Evolutionary conservation across 2,113 vertebrate species (phyloP), one percentile per base, ranked within the genome.

Genomic region (Rhinoptilus africanus): DNA sequence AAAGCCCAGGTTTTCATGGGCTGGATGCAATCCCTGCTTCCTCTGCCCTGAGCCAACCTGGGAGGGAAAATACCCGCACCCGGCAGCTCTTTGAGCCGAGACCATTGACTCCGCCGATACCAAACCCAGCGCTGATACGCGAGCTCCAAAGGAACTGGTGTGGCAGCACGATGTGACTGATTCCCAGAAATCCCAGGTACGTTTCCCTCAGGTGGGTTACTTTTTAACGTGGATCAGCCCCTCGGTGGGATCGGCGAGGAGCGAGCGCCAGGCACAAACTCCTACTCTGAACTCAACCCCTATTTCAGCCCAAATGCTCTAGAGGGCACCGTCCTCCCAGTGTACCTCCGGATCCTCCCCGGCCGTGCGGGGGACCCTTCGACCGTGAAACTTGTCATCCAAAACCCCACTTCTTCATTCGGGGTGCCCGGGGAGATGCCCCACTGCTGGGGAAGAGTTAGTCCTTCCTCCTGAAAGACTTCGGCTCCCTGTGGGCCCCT

Each of bases 251-350:
- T 7, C 28, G 5, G n/a, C 0, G 10, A 6, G 15, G 19, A 8
- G 14, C 12, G 12, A 12, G 27, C 14, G 32, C n/a, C 27, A 5
- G 62, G 3, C 18, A 2, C 1, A 14, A 51, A n/a, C 5, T 3
- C 50, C 32, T 2, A 2, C 2, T 45, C 7, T 12, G 54, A 41
- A 11, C 13, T 9, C 4, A 48, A 37, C 12, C 6, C 28, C 39
- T 72, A 12, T 43, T 92, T 69, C 54, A 68, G 48, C 20, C 9
- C 19, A 26, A 50, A 66, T 26, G 59, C 79, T 92, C 92, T 95
- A 97, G 98, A 96, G 96, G 97, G 95, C 94, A 95, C 89, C 88
- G 48, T 34, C 47, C 51, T 27, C 89, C 71, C n/a, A 24, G 14
- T 59, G 43, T 27, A 64, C 22, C 41, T n/a, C n/a, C n/a, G n/a